Percentiles rank a stretch among this genome's conserved stretches.
phyloP scores from a whole-genome alignment of 2,797 vertebrate genomes.

The Argyrosomus regius region DNA sequence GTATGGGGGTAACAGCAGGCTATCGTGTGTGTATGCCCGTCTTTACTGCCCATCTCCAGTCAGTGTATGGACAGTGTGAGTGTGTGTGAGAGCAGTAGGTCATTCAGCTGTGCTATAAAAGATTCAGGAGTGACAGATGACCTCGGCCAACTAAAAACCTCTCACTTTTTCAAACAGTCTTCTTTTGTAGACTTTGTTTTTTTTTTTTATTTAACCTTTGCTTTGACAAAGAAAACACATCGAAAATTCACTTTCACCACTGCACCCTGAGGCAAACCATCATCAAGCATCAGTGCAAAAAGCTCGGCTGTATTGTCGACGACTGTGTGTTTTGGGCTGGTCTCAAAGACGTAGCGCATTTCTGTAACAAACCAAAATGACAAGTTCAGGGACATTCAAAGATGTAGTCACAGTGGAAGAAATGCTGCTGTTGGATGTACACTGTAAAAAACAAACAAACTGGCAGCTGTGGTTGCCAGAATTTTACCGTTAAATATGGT shows the following conservation, averaged over 20 bases:
- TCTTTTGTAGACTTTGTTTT: constrained; percentile 40
- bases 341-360: background rate
- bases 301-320: background rate
- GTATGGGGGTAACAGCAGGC: constrained; percentile 48
- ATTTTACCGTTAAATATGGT: no score
- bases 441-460: no score
- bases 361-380: constrained; percentile 6
- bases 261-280: constrained; percentile 21
- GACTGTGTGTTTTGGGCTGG: constrained; percentile 4
- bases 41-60: constrained; percentile 52
- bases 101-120: constrained; percentile 71
- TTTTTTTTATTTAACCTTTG: constrained; percentile 67
- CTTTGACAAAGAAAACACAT: constrained; percentile 68
- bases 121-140: constrained; percentile 73
- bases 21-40: constrained; percentile 31
- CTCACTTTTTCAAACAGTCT: constrained; percentile 46
- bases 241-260: constrained; percentile 59
- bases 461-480: no score
- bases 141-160: constrained; percentile 60
- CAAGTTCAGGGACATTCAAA: background rate
- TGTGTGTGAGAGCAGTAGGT: constrained; percentile 60
- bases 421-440: background rate
- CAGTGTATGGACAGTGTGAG: constrained; percentile 25
- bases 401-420: background rate
- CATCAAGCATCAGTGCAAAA: background rate